Percentiles rank a stretch among this genome's conserved stretches.
Conservation (phyloP, 92 coral and sea anemone species). For the Umimayanthus kanabou region DNA sequence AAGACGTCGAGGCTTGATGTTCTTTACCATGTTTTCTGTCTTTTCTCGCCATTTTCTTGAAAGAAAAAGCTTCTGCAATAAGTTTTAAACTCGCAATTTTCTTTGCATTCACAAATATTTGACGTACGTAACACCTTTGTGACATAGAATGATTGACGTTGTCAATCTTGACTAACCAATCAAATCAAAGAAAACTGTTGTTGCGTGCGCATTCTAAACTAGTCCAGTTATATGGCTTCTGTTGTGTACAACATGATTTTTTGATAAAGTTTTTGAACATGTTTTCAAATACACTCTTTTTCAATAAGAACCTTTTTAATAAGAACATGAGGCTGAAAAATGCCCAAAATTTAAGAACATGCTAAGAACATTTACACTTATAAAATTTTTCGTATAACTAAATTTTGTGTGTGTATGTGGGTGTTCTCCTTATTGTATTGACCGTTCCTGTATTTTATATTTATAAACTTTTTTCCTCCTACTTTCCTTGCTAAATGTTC, state of each 20-base stretch:
- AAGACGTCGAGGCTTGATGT: background rate
- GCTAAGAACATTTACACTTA: no score
- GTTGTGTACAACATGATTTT: background rate
- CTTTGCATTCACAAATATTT: background rate
- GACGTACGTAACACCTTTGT: slow-evolving; percentile 10
- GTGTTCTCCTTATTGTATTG: no score
- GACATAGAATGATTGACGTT: slow-evolving; percentile 45
- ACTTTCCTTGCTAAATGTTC: no score
- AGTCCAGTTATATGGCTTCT: background rate
- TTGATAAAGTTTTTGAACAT: background rate
- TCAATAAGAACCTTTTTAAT: no score
- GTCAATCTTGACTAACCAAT: slow-evolving; percentile 32
- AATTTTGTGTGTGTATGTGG: no score
- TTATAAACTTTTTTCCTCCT: no score
- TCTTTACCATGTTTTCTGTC: background rate
- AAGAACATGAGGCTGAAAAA: no score
- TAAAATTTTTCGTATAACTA: no score
- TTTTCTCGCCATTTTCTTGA: background rate
- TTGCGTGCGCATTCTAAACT: background rate
- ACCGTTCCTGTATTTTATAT: no score
- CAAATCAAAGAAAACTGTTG: background rate
- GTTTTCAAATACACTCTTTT: no score
- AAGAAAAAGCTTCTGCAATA: background rate
- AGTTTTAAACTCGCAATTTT: background rate
- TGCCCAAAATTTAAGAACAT: no score